Evolutionary conservation across 2,113 vertebrate species (phyloP).

Genomic region (Paradoxurus hermaphroditus): DNA sequence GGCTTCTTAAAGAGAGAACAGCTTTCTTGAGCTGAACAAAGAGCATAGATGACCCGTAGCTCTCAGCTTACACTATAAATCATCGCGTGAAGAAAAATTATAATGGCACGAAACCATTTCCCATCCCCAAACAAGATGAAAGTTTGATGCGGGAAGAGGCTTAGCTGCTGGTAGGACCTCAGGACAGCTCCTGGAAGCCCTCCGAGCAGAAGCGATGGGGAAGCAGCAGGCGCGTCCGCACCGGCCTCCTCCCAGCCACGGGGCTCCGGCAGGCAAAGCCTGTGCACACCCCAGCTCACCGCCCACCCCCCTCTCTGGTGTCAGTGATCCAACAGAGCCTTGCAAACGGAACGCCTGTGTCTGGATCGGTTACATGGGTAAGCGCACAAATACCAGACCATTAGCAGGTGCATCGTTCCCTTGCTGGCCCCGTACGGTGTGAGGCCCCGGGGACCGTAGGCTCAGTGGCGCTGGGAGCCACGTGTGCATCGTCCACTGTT

Average conservation of each 20-base stretch:
- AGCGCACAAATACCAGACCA: not conserved
- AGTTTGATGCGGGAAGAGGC: not conserved
- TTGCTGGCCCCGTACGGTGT: not conserved
- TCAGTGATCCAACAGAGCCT: not conserved
- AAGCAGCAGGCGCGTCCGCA: not conserved
- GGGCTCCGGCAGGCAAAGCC: not conserved
- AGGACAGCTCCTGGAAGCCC: not conserved
- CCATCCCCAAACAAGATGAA: not conserved
- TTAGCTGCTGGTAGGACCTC: not conserved
- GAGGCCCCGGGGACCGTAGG: not conserved
- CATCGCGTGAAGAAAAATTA: not conserved
- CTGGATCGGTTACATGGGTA: not conserved
- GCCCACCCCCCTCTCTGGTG: not conserved
- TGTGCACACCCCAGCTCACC: not conserved
- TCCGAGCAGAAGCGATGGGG: not conserved
- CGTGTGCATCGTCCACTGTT: too few species aligned
- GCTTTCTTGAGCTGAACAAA: not conserved
- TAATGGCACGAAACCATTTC: not conserved
- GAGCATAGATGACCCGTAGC: not conserved
- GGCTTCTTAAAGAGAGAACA: not conserved
- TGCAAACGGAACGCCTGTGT: not conserved
- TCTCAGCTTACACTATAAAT: not conserved
- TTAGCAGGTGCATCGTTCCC: not conserved
- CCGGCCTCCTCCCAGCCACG: not conserved
- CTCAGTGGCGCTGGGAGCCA: not conserved